phyloP scores from a whole-genome alignment of 2,888 invertebrate species.

The Brenthis hecate region DNA sequence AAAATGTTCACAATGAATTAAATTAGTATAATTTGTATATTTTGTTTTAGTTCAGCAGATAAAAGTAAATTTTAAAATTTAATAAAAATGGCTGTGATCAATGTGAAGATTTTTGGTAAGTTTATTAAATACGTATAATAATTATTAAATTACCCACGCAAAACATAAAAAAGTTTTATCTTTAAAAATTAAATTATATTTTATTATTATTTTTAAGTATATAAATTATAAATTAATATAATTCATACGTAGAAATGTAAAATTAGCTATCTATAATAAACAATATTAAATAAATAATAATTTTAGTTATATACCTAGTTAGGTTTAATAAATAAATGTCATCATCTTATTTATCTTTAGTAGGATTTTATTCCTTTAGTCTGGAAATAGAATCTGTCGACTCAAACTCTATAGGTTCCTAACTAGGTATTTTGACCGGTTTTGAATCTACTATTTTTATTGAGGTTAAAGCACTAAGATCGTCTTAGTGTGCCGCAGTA shows the following conservation, averaged over 20 bases:
- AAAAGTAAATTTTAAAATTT: conserved; percentile 1
- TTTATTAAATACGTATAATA: conserved; percentile 35
- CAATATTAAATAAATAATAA: too few species aligned
- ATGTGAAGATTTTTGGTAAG: conserved; percentile 68
- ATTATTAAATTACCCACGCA: conserved; percentile 23
- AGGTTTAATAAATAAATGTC: too few species aligned
- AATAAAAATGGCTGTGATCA: conserved; percentile 66
- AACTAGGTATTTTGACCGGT: conserved; percentile 23
- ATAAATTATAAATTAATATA: not conserved
- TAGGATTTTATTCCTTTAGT: too few species aligned
- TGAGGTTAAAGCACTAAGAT: conserved; percentile 10
- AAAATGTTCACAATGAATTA: conserved; percentile 32
- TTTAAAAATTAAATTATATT: not conserved
- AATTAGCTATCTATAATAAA: too few species aligned
- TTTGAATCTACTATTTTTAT: conserved; percentile 26
- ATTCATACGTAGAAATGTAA: too few species aligned
- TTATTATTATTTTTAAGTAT: not conserved
- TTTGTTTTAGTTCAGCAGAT: conserved; percentile 23
- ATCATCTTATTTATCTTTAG: too few species aligned
- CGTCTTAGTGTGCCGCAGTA: not conserved
- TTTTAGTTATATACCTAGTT: too few species aligned
- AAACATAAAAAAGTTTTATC: not conserved
- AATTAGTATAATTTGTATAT: conserved; percentile 11
- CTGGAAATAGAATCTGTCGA: not conserved
- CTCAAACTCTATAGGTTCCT: not conserved